These are phyloP conservation scores for Zoanthus solanderi DNA, from an alignment of 92 coral and sea anemone genomes.

Conservation along the genomic window DNA sequence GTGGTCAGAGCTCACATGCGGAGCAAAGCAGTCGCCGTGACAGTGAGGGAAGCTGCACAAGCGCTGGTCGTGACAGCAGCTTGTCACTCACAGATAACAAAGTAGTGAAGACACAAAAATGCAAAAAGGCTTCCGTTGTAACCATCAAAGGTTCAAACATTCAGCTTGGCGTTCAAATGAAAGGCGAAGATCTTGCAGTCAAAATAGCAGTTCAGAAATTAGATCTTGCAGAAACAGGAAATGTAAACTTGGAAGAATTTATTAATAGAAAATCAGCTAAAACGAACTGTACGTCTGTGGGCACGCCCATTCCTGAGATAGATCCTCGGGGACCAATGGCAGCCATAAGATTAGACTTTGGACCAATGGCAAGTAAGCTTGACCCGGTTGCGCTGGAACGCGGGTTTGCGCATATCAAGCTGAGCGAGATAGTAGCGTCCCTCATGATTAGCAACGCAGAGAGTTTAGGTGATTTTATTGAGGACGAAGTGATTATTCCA, in stretches of 20 bases:
- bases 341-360: constrained; percentile 80
- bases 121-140: constrained; percentile 66
- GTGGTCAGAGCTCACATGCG: constrained; percentile 52
- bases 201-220: constrained; percentile 76
- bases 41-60: constrained; percentile 79
- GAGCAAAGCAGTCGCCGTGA: constrained; percentile 58
- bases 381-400: constrained; percentile 88
- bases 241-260: constrained; percentile 78
- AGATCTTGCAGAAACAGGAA: constrained; percentile 78
- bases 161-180: constrained; percentile 79
- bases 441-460: constrained; percentile 84
- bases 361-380: constrained; percentile 84
- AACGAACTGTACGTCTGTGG: constrained; percentile 37
- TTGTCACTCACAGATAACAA: constrained; percentile 66
- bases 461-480: constrained; percentile 87
- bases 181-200: constrained; percentile 75
- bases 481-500: constrained; percentile 86
- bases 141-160: constrained; percentile 79
- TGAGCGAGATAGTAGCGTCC: constrained; percentile 66
- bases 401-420: constrained; percentile 83
- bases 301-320: constrained; percentile 50
- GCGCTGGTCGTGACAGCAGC: constrained; percentile 78
- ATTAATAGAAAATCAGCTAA: constrained; percentile 79
- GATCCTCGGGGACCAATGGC: constrained; percentile 64
- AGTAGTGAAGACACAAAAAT: constrained; percentile 61